Conservation (phyloP, 2,113 vertebrate genomes). For the Melospiza melodia region DNA sequence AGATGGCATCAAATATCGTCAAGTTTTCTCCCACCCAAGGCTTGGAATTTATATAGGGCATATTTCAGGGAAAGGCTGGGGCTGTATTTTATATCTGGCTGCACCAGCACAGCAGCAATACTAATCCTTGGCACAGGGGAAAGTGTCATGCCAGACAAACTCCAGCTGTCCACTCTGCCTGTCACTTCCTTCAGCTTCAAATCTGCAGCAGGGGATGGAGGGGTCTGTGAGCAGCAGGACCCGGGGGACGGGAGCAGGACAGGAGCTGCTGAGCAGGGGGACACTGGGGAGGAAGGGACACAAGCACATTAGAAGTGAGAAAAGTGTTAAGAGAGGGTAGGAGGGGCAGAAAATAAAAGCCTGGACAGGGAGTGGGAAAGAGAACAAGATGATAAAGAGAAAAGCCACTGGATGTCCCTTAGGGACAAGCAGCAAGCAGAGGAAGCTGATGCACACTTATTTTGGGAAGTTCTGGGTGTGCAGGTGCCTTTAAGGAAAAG, state of each 20-base stretch:
- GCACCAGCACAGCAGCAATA: background rate
- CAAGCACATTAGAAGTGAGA: background rate
- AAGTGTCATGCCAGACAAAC: slow-evolving; percentile 21
- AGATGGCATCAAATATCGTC: background rate
- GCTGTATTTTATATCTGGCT: slow-evolving; percentile 27
- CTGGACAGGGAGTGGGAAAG: background rate
- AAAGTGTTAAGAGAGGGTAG: background rate
- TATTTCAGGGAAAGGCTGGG: slow-evolving; percentile 2
- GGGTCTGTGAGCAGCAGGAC: background rate
- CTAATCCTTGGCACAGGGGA: slow-evolving; percentile 37
- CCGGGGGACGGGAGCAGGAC: background rate
- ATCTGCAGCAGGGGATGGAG: background rate
- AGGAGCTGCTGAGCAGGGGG: background rate
- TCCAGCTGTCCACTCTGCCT: slow-evolving; percentile 36
- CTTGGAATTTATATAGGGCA: slow-evolving; percentile 7
- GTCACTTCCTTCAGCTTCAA: slow-evolving; percentile 20
- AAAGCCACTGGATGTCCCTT: background rate
- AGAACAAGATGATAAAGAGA: background rate
- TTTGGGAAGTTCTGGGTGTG: background rate
- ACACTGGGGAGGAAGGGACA: background rate
- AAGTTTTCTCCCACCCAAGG: slow-evolving; percentile 24
- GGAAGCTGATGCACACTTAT: background rate
- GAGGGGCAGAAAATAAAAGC: background rate
- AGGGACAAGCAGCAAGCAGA: background rate
- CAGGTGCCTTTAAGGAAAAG: background rate